Evolutionary conservation across 1,140 invertebrate species (phyloP).

Genomic region (Drosophila fuyamai): DNA sequence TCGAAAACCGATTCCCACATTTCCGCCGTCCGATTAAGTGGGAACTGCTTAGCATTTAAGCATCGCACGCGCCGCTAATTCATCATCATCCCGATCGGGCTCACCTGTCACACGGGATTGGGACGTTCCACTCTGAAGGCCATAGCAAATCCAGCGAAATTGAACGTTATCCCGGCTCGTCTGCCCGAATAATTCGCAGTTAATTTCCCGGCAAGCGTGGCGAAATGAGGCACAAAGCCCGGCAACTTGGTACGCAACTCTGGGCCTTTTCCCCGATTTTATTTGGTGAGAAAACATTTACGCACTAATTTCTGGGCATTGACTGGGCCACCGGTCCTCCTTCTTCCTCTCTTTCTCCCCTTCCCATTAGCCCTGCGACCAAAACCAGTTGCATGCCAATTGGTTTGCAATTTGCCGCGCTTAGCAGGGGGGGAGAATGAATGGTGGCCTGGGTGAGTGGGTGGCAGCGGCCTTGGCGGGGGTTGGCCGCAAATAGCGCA

Average conservation of each 20-base stretch:
- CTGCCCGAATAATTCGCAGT: conserved; percentile 77
- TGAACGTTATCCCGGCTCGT: conserved; percentile 64
- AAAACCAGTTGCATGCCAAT: conserved; percentile 83
- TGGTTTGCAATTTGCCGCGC: conserved; percentile 80
- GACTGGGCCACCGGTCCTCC: conserved; percentile 28
- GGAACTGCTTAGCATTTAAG: conserved; percentile 30
- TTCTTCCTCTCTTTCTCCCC: conserved; percentile 15
- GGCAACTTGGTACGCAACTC: conserved; percentile 9
- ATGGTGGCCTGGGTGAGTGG: neutral
- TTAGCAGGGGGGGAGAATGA: conserved; percentile 39
- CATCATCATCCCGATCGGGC: conserved; percentile 55
- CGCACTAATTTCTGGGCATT: conserved; percentile 79
- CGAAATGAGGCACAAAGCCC: conserved; percentile 74
- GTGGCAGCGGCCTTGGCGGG: conserved; percentile 21
- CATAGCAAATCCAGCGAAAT: conserved; percentile 70
- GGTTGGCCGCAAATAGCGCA: conserved; percentile 72
- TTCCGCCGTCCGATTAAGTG: conserved; percentile 21
- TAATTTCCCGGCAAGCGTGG: conserved; percentile 80
- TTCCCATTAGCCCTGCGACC: conserved; percentile 54
- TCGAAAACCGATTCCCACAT: conserved; percentile 30
- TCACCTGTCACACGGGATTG: conserved; percentile 61
- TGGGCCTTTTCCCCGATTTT: conserved; percentile 48
- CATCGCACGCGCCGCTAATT: conserved; percentile 38
- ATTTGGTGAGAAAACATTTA: conserved; percentile 85
- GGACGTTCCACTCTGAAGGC: conserved; percentile 42